Evolutionary conservation across 2,888 invertebrate species (phyloP).

Genomic region (Epinotia nisella): DNA sequence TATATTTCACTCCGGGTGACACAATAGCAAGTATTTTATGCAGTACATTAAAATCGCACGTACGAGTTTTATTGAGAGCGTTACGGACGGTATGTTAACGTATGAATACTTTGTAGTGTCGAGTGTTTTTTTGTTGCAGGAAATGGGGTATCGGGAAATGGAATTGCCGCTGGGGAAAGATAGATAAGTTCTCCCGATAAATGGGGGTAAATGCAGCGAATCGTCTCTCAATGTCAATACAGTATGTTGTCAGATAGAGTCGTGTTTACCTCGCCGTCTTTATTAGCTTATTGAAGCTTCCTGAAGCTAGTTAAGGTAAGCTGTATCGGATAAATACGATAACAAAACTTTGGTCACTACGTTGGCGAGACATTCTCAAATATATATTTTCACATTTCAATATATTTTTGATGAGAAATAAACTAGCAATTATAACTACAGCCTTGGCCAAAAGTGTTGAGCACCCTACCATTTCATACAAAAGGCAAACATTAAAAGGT

Average conservation of each 20-base stretch:
- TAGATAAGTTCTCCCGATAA: background rate
- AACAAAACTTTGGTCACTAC: background rate
- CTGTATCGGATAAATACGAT: background rate
- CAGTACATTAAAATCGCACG: slow-evolving; percentile 39
- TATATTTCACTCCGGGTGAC: slow-evolving; percentile 34
- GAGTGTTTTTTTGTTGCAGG: slow-evolving; percentile 19
- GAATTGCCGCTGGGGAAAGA: background rate
- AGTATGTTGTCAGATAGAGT: background rate
- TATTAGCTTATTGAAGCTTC: background rate
- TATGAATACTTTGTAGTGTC: slow-evolving; percentile 33
- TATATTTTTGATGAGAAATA: too few relatives aligned
- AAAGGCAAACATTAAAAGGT: too few relatives aligned
- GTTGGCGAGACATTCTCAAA: too few relatives aligned
- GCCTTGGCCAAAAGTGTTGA: too few relatives aligned
- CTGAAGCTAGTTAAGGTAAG: background rate
- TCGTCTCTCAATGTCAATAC: background rate
- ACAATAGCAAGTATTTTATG: slow-evolving; percentile 42
- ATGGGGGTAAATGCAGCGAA: background rate
- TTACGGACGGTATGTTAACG: slow-evolving; percentile 20
- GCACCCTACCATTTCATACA: too few relatives aligned
- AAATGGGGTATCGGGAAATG: slow-evolving; percentile 13
- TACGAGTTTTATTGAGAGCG: slow-evolving; percentile 38
- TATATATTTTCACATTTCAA: too few relatives aligned
- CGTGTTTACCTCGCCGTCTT: background rate
- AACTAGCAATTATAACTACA: too few relatives aligned